Evolutionary conservation across 2,113 vertebrate genomes (phyloP).

Genomic region (Lasiurus borealis): DNA sequence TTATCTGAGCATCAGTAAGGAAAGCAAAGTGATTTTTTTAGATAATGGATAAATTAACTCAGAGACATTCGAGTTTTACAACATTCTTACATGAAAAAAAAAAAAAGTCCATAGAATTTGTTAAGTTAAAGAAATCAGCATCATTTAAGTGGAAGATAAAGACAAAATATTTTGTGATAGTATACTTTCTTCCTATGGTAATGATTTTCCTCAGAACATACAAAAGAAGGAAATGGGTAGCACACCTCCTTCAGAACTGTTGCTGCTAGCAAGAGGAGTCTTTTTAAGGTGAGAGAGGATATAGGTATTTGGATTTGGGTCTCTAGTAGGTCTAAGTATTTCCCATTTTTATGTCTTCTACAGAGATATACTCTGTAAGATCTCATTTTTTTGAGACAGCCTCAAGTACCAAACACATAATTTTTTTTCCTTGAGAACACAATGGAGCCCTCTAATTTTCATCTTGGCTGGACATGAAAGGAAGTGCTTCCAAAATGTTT

Average conservation of each 20-base stretch:
- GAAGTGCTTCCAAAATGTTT: constrained; percentile 81
- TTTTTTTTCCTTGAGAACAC: constrained; percentile 72
- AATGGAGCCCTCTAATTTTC: constrained; percentile 81
- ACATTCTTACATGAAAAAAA: constrained; percentile 43
- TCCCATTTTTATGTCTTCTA: neutral
- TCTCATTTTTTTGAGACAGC: constrained; percentile 61
- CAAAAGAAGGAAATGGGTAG: constrained; percentile 60
- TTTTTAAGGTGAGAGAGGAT: constrained; percentile 19
- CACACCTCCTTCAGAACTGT: constrained; percentile 33
- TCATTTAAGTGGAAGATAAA: constrained; percentile 32
- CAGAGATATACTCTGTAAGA: constrained; percentile 53
- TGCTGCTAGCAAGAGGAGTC: neutral
- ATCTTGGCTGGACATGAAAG: constrained; percentile 79
- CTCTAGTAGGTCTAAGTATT: constrained; percentile 22
- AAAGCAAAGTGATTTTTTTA: constrained; percentile 39
- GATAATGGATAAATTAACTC: constrained; percentile 26
- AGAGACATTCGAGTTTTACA: neutral
- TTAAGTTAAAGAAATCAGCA: constrained; percentile 48
- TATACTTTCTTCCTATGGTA: constrained; percentile 55
- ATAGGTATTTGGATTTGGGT: constrained; percentile 10
- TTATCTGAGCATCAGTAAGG: neutral
- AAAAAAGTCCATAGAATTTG: neutral
- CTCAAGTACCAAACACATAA: constrained; percentile 70
- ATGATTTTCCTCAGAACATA: constrained; percentile 6
- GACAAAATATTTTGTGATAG: constrained; percentile 31